Base-by-base conservation (phyloP, 1,140 invertebrate species). In the Platyura marginata region DNA sequence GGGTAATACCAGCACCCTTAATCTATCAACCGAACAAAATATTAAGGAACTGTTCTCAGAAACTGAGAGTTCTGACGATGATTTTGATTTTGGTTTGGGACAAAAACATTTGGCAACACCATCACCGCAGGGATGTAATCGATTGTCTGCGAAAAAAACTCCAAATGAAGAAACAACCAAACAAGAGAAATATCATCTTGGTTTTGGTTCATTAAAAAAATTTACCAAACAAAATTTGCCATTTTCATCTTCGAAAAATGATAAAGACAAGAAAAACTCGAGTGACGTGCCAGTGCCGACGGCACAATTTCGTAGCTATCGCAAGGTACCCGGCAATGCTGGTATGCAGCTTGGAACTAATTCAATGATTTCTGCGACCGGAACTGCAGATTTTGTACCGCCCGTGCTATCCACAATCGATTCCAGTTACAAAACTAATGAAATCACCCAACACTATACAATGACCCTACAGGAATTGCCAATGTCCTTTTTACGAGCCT, bases 1-100 rank as follows among this genome's bases (percentile, higher is more conserved):
- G 39, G 65, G 18, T 60, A 65, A 8, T 68, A 73, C 18, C 51
- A 48, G 6, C 2, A 40, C n/a, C 11, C 10, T 38, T 3, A 18
- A 38, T 21, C 20, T 18, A 5, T 18, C 18, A 18, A n/a, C 18
- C 16, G 20, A 18, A 11, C n/a, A 21, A 3, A 13, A n/a, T 22
- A 52, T 45, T 15, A 62, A 64, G 50, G 69, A 69, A 44, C 70
- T 84, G 42, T 90, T 79, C 55, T 90, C 80, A 40, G 79, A 85
- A 63, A 83, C 79, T 1, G 84, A 87, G 47, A 83, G 83, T 46
- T 80, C 77, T 1, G 78, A 81, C 34, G 65, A 66, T 1, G 80
- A 79, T 40, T 40, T 3, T 35, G 80, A 79, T 40, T 40, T 3
- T 35, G 25, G 21, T 21, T 25, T 22, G 21, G 20, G n/a, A 4